phyloP scores from a whole-genome alignment of 2,113 vertebrate species.

The Patagioenas fasciata region DNA sequence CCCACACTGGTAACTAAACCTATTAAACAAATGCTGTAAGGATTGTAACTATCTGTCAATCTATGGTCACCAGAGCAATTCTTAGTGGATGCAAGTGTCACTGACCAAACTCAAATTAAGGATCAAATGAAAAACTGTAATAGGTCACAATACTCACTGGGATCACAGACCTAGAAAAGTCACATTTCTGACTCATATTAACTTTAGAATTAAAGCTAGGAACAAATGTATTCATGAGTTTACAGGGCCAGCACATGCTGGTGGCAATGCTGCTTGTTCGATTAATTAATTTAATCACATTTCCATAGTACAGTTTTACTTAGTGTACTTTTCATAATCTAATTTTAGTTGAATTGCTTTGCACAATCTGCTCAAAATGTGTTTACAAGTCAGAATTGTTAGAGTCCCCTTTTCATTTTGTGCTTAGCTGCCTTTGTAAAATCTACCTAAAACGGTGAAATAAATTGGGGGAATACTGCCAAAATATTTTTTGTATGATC shows the following conservation, averaged over 20 bases:
- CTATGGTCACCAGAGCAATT: neutral
- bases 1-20: neutral
- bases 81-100: neutral
- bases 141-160: neutral
- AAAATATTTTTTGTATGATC: neutral
- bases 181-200: neutral
- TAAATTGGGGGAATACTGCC: slow-evolving; percentile 14
- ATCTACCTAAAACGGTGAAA: slow-evolving; percentile 48
- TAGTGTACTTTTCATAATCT: slow-evolving; percentile 66
- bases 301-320: slow-evolving; percentile 58
- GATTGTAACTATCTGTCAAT: neutral
- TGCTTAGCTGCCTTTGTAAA: slow-evolving; percentile 36
- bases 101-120: slow-evolving; percentile 19
- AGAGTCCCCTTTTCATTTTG: slow-evolving; percentile 43
- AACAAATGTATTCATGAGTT: neutral
- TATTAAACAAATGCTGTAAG: neutral
- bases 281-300: slow-evolving; percentile 69
- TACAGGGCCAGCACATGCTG: slow-evolving; percentile 24
- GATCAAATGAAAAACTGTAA: neutral
- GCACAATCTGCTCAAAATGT: slow-evolving; percentile 69
- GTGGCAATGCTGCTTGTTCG: slow-evolving; percentile 24
- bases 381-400: slow-evolving; percentile 68
- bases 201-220: neutral
- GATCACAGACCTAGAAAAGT: slow-evolving; percentile 25
- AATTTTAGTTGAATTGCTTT: slow-evolving; percentile 73